Evolutionary conservation across 30 jellyfish, hydroid and myxozoan genomes (phyloP).

Genomic region (Turritopsis dohrnii): DNA sequence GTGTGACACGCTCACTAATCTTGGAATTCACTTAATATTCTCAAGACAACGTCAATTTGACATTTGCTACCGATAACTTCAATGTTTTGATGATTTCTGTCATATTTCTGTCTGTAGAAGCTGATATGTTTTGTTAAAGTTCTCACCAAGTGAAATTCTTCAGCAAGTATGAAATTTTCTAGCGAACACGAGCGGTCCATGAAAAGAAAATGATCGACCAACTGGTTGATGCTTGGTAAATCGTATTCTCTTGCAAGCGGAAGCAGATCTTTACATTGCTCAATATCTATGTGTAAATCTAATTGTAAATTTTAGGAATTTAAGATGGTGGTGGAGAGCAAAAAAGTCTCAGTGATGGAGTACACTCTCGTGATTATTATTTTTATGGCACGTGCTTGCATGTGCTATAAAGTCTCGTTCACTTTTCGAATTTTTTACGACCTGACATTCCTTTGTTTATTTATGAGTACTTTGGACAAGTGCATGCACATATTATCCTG

Average conservation of each 20-base stretch:
- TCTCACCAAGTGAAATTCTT: neutral
- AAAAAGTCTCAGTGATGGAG: too few relatives aligned
- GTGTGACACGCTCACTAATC: neutral
- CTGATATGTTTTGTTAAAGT: neutral
- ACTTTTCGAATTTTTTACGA: too few relatives aligned
- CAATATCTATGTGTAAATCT: neutral
- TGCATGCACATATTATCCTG: too few relatives aligned
- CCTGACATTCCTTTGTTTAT: too few relatives aligned
- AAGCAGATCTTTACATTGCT: neutral
- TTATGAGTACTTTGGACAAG: too few relatives aligned
- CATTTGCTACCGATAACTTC: neutral
- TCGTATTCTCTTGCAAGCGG: neutral
- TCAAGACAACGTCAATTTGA: neutral
- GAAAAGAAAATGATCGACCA: neutral
- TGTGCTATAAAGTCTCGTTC: too few relatives aligned
- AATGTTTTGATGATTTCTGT: neutral
- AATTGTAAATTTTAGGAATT: too few relatives aligned
- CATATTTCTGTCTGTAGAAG: neutral
- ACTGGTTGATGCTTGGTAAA: neutral
- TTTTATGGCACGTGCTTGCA: too few relatives aligned
- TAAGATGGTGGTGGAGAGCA: neutral
- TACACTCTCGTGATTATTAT: too few relatives aligned
- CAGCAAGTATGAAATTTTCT: neutral
- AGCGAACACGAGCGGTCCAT: neutral
- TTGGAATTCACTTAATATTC: neutral